Evolutionary conservation across 2,888 invertebrate species (phyloP).

Genomic region (Eupelmus urozonus): DNA sequence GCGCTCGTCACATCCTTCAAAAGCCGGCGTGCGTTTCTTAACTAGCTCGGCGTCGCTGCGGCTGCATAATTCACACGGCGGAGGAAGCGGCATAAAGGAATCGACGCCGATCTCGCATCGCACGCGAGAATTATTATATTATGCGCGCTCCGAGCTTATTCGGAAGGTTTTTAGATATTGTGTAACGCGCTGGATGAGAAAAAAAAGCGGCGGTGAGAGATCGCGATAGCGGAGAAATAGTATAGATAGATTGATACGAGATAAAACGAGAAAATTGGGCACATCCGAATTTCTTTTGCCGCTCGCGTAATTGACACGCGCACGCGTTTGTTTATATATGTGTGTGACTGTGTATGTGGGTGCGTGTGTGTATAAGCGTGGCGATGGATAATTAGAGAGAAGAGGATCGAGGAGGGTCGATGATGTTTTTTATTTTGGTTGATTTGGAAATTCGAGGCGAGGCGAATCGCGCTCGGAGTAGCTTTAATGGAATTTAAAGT

Average conservation of each 20-base stretch:
- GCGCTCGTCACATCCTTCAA: not conserved
- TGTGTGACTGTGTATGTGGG: too few species aligned
- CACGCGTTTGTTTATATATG: too few species aligned
- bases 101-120: constrained; percentile 22
- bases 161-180: constrained; percentile 25
- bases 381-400: too few species aligned
- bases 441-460: too few species aligned
- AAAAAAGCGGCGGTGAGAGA: not conserved
- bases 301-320: too few species aligned
- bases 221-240: constrained; percentile 7
- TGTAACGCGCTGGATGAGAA: constrained; percentile 42
- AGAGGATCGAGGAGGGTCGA: too few species aligned
- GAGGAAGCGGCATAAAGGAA: not conserved
- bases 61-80: constrained; percentile 35
- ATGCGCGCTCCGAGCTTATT: constrained; percentile 18
- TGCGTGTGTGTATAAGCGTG: too few species aligned
- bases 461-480: not conserved
- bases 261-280: constrained; percentile 33
- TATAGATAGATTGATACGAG: constrained; percentile 23
- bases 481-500: too few species aligned
- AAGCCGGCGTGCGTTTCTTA: constrained; percentile 26
- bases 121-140: constrained; percentile 42
- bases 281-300: constrained; percentile 32
- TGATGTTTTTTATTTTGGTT: too few species aligned
- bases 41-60: too few species aligned